A percentile compares a stretch with the other conserved stretches of the same genome.
phyloP scores from a whole-genome alignment of 2,888 invertebrate species.

The Erpobdella octoculata region DNA sequence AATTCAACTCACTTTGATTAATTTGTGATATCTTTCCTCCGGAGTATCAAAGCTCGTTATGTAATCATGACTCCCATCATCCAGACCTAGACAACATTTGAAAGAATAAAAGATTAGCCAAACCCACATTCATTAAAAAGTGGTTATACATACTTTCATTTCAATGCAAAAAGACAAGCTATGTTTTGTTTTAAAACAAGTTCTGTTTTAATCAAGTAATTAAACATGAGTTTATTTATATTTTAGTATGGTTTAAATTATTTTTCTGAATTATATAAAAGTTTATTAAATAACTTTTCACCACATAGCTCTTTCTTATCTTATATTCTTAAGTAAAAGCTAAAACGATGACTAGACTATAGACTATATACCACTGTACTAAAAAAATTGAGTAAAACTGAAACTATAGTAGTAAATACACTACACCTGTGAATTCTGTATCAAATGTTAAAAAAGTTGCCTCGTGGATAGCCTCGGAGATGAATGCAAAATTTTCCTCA shows the following conservation, averaged over 20 bases:
- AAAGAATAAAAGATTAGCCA: not conserved
- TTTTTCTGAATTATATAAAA: too few species aligned
- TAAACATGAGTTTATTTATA: too few species aligned
- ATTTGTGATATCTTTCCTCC: constrained; percentile 13
- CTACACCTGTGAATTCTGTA: constrained; percentile 10
- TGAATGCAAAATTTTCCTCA: not conserved
- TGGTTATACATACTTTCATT: too few species aligned
- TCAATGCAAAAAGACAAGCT: too few species aligned
- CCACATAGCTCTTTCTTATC: too few species aligned
- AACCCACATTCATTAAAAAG: too few species aligned
- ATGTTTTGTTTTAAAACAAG: too few species aligned
- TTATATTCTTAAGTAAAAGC: too few species aligned
- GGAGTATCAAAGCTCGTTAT: constrained; percentile 16
- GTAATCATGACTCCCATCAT: constrained; percentile 15
- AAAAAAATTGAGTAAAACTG: not conserved
- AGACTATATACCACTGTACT: not conserved
- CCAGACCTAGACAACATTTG: not conserved
- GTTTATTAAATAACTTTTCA: too few species aligned
- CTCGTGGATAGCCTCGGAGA: not conserved
- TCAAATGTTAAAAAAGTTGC: constrained; percentile 12
- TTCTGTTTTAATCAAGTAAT: too few species aligned
- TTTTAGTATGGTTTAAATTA: too few species aligned
- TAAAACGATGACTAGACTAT: too few species aligned
- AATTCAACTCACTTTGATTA: constrained; percentile 1
- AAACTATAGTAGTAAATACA: not conserved